Percentiles rank a stretch among this genome's conserved stretches.
These are phyloP conservation scores for Mus caroli DNA, from an alignment of 2,797 vertebrate species.

Conservation along the genomic window DNA sequence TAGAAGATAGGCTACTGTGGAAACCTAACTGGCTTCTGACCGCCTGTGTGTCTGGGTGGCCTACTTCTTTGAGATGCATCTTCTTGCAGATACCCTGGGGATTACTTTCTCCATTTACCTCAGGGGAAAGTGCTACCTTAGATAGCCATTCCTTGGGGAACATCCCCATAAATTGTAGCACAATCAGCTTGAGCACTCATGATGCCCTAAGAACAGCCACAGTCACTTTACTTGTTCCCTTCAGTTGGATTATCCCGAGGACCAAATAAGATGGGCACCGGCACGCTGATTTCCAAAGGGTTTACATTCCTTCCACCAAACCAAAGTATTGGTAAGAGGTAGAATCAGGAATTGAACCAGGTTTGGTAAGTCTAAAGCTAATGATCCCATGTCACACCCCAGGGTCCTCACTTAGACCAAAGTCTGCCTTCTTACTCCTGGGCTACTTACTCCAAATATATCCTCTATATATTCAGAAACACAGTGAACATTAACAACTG, in stretches of 20 bases:
- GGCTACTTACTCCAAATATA: background rate
- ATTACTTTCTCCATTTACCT: constrained; percentile 60
- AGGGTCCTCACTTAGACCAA: background rate
- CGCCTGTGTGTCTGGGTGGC: constrained; percentile 35
- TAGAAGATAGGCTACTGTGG: constrained; percentile 36
- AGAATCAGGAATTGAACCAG: background rate
- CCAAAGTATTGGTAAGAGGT: background rate
- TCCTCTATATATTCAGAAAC: background rate
- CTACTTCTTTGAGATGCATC: constrained; percentile 68
- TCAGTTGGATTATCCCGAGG: background rate
- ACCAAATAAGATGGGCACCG: background rate
- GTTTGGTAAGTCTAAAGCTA: background rate
- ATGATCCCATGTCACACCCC: background rate
- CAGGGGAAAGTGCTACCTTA: constrained; percentile 44
- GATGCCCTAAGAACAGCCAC: background rate
- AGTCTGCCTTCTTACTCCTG: background rate
- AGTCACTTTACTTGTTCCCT: background rate
- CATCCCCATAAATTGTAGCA: constrained; percentile 26
- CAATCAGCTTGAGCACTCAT: background rate
- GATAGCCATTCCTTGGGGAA: background rate
- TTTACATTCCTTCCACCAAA: constrained; percentile 5
- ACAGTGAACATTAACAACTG: background rate
- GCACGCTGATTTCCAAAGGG: constrained; percentile 16
- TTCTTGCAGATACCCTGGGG: constrained; percentile 43
- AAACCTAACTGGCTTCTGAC: constrained; percentile 41